phyloP scores from a whole-genome alignment of 2,888 invertebrate species.

The Cosmia trapezina region DNA sequence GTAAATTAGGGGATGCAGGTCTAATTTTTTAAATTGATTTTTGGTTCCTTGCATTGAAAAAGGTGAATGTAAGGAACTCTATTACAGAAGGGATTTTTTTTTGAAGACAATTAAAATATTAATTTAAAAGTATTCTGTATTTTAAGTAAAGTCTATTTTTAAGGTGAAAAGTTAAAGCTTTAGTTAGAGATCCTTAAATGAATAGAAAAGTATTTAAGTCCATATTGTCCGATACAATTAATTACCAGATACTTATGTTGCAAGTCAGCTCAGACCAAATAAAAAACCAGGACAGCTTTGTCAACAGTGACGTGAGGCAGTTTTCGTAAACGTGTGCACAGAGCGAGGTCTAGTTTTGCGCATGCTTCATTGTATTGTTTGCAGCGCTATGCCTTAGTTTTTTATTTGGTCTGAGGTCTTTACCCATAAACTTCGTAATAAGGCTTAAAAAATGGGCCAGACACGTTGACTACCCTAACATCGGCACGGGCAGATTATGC shows the following conservation, averaged over 20 bases:
- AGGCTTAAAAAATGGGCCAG: too few relatives aligned
- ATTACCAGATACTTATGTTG: background rate
- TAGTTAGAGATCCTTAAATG: background rate
- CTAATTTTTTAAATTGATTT: background rate
- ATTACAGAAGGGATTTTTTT: background rate
- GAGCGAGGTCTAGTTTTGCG: too few relatives aligned
- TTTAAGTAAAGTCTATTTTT: too few relatives aligned
- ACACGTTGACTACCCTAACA: background rate
- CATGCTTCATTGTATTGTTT: too few relatives aligned
- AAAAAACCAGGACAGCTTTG: too few relatives aligned
- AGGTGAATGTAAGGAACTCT: background rate
- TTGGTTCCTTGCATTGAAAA: background rate
- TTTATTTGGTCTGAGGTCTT: too few relatives aligned
- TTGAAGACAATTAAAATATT: background rate
- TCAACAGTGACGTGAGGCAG: too few relatives aligned
- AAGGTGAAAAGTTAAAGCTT: background rate
- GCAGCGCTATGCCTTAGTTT: too few relatives aligned
- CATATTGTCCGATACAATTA: background rate
- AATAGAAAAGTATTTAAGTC: background rate
- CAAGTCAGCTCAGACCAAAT: too few relatives aligned
- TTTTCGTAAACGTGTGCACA: too few relatives aligned
- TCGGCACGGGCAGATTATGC: too few relatives aligned
- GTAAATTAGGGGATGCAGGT: background rate
- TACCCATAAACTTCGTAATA: too few relatives aligned
- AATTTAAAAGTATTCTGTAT: background rate